Evolutionary conservation across 2,888 invertebrate species (phyloP), one percentile per base, ranked within the genome.

Genomic region (Ganaspis brasiliensis): DNA sequence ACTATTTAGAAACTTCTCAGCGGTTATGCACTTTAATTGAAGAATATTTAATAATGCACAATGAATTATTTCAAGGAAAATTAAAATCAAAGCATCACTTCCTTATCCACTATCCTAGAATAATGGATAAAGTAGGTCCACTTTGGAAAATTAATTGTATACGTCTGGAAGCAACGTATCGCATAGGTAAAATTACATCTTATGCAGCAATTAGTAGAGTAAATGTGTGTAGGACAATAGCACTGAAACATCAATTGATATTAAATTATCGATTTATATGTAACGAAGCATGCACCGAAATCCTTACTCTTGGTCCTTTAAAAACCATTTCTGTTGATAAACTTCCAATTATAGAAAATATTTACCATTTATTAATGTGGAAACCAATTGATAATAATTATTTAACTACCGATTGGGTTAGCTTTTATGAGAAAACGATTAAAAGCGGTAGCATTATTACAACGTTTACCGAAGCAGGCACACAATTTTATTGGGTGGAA

Each of bases 211-310:
- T 31, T 3, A 57, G 26, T 6, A 0, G 26, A n/a, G 26, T 31
- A 5, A 57, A 57, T 21, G 57, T 31, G 24, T 57, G 57, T n/a
- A 24, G 26, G 0, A 57, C 31, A 12, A n/a, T 57, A 12, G 57
- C 26, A 26, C 26, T 57, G 8, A 57, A 57, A 26, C 26, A 57
- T 26, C 31, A 57, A 57, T n/a, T 57, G 26, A 57, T 57, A 26
- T 26, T 57, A 0, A 57, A n/a, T 26, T 57, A 45, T 45, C 45
- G 8, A 14, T 12, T 45, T 14, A 1, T 45, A 3, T 45, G 45
- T 45, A 12, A 45, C 14, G 45, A 4, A 45, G 12, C 45, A 45
- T 45, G n/a, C 12, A 0, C 45, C 10, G n/a, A 45, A 12, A 45
- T 14, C n/a, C 9, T 14, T 45, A 45, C 12, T 14, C 12, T 14